A percentile compares a stretch with the other conserved stretches of the same genome.
Conservation (phyloP, 1,140 invertebrate species). For the Atta colombica region DNA sequence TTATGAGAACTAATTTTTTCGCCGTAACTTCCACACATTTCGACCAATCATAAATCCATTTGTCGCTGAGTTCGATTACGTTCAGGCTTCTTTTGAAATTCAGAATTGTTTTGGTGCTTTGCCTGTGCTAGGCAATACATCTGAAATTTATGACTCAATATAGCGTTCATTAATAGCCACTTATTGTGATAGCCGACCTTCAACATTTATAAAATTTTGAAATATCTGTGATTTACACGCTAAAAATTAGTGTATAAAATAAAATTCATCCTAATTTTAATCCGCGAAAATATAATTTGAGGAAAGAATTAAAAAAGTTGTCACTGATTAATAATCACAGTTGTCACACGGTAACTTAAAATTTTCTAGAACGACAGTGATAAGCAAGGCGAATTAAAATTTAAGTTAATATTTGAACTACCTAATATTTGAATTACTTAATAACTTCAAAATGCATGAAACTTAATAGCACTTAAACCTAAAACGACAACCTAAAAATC, state of each 20-base stretch:
- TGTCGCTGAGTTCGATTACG: constrained; percentile 48
- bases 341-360: not conserved
- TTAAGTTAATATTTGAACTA: constrained; percentile 6
- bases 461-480: constrained; percentile 12
- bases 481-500: constrained; percentile 21
- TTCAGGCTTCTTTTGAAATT: constrained; percentile 41
- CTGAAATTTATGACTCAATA: constrained; percentile 45
- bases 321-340: not conserved
- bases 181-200: constrained; percentile 18
- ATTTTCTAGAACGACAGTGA: not conserved
- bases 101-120: constrained; percentile 37
- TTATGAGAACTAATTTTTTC: constrained; percentile 52
- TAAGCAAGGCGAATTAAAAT: not conserved
- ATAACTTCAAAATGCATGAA: constrained; percentile 13
- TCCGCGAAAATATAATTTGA: not conserved
- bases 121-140: constrained; percentile 14
- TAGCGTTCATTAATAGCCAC: constrained; percentile 36
- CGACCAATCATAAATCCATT: constrained; percentile 53
- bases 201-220: constrained; percentile 16
- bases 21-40: constrained; percentile 35
- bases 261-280: constrained; percentile 18
- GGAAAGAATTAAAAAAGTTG: not conserved
- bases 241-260: not conserved
- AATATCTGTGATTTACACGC: constrained; percentile 10
- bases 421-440: not conserved